phyloP scores from a whole-genome alignment of 2,113 vertebrate species.

The Sinocyclocheilus rhinocerous region DNA sequence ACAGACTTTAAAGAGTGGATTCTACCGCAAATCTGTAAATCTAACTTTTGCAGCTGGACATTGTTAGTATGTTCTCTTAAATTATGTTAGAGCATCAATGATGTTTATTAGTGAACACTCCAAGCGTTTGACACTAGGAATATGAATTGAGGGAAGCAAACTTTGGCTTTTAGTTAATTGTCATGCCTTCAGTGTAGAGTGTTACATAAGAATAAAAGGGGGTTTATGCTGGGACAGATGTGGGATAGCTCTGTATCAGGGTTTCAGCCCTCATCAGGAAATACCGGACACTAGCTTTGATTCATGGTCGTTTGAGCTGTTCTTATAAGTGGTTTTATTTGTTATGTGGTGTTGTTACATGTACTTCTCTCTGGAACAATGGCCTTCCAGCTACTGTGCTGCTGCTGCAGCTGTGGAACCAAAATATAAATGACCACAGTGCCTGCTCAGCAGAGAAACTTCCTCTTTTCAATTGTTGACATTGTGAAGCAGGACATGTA shows the following conservation, averaged over 20 bases:
- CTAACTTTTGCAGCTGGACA: not conserved
- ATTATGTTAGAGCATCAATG: not conserved
- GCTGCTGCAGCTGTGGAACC: constrained; percentile 4
- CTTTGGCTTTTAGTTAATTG: not conserved
- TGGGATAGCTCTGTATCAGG: not conserved
- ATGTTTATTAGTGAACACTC: not conserved
- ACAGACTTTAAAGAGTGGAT: not conserved
- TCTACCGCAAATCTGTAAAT: not conserved
- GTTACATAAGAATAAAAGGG: not conserved
- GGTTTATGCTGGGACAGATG: not conserved
- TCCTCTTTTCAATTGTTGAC: constrained; percentile 59
- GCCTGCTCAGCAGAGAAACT: constrained; percentile 52
- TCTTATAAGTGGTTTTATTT: not conserved
- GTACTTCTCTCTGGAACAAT: constrained; percentile 13
- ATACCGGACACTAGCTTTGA: not conserved
- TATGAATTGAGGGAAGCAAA: not conserved
- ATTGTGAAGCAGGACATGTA: constrained; percentile 54
- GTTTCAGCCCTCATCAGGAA: not conserved
- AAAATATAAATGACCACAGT: constrained; percentile 30
- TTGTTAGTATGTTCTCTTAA: not conserved
- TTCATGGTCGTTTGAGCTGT: not conserved
- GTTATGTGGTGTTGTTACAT: not conserved
- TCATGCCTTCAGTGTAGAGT: not conserved
- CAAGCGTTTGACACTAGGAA: not conserved
- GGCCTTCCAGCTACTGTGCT: constrained; percentile 1